Conservation (phyloP, 2,113 vertebrate species). For the Siniperca chuatsi region DNA sequence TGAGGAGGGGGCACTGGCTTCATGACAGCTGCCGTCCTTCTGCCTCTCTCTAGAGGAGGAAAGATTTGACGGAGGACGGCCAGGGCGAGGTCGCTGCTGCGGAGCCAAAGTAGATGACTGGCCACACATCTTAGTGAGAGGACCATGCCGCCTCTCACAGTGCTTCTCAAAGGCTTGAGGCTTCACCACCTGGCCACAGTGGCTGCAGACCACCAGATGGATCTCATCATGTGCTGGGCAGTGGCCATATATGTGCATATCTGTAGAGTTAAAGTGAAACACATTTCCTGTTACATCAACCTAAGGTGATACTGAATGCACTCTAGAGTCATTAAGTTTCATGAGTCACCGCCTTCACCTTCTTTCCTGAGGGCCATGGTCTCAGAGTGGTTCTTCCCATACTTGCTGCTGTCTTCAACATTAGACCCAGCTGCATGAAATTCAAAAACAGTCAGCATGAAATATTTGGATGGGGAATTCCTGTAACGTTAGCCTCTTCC, state of each 20-base stretch:
- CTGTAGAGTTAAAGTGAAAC: constrained; percentile 65
- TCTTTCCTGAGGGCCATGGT: constrained; percentile 92
- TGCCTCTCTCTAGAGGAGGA: constrained; percentile 41
- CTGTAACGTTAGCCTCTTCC: neutral
- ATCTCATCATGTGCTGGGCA: constrained; percentile 92
- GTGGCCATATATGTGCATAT: constrained; percentile 93
- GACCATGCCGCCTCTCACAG: constrained; percentile 89
- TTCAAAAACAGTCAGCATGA: constrained; percentile 19
- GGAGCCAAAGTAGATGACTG: constrained; percentile 69
- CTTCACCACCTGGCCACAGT: constrained; percentile 93
- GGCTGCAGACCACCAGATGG: constrained; percentile 93
- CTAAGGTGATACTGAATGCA: neutral
- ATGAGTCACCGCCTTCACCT: constrained; percentile 78
- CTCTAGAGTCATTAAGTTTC: neutral
- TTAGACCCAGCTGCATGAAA: constrained; percentile 75
- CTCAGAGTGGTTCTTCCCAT: constrained; percentile 82
- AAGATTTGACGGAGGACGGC: constrained; percentile 75
- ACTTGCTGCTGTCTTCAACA: constrained; percentile 86
- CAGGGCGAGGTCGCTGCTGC: constrained; percentile 82
- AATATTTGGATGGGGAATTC: neutral
- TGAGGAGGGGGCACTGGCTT: constrained; percentile 68
- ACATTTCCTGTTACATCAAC: neutral
- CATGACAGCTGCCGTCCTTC: constrained; percentile 57
- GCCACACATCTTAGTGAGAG: constrained; percentile 83
- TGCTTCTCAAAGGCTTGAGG: constrained; percentile 94